Base-by-base conservation (phyloP, 2,113 vertebrate species). In the Carollia perspicillata region DNA sequence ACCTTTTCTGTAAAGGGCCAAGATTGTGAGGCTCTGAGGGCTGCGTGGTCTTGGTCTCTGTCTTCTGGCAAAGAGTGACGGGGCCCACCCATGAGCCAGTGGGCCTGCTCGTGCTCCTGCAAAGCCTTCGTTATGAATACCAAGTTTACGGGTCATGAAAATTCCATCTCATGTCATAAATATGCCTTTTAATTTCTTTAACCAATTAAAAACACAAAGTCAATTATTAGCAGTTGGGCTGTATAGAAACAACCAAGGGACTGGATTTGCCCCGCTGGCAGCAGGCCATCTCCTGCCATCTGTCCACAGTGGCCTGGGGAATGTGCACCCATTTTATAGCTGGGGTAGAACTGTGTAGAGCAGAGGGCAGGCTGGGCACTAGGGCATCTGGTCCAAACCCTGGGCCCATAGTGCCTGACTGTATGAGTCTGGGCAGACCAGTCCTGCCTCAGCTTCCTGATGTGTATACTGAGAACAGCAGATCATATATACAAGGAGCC, bases 51-150 rank as follows among this genome's bases (percentile, higher is more conserved):
- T 47, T 5, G 0, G 35, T 13, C 51, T 55, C 47, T 40, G 63
- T 26, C 1, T 11, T 8, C 14, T 6, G 17, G 30, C 30, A 0
- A 0, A 28, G 23, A 11, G 35, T 22, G 37, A 20, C 0, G 0
- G 40, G 40, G 53, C 42, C 2, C 6, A 10, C 23, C 14, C 1
- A 0, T 2, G 33, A 79, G 4, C 4, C 3, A 10, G 1, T 17
- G 16, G 12, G 6, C 4, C n/a, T 4, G 40, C n/a, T 53, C 12
- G 22, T 5, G 2, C 16, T 16, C 53, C 17, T 23, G 12, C n/a
- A 49, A 13, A 40, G 10, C 33, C 53, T 68, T 2, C 0, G 11
- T 8, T 5, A 20, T 5, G 2, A 30, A 44, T 10, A 1, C 14
- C 3, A 3, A n/a, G 65, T 44, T 84, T 40, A 37, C 7, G 11